Conservation (phyloP, 2,113 vertebrate species). For the human (Homo sapiens) region GRCh38 chr14:101351001-101351500, state of each 20-base stretch:
- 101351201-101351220: neutral
- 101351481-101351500: fast-evolving
- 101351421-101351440: fast-evolving
- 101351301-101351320: fast-evolving
- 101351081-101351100: neutral
- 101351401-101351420: neutral
- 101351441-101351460: too few relatives aligned
- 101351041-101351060: neutral
- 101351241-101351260: neutral
- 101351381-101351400: neutral
- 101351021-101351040: neutral
- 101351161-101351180: neutral
- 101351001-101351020: neutral
- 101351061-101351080: neutral
- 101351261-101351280: too few relatives aligned
- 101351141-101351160: fast-evolving
- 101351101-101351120: neutral
- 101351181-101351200: fast-evolving
- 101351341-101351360: fast-evolving
- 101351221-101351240: neutral
- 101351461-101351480: fast-evolving
- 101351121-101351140: neutral
- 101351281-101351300: neutral
- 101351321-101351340: too few relatives aligned
- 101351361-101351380: neutral